phyloP scores from a whole-genome alignment of 1,140 invertebrate species.

The Drosophila simulans region DNA sequence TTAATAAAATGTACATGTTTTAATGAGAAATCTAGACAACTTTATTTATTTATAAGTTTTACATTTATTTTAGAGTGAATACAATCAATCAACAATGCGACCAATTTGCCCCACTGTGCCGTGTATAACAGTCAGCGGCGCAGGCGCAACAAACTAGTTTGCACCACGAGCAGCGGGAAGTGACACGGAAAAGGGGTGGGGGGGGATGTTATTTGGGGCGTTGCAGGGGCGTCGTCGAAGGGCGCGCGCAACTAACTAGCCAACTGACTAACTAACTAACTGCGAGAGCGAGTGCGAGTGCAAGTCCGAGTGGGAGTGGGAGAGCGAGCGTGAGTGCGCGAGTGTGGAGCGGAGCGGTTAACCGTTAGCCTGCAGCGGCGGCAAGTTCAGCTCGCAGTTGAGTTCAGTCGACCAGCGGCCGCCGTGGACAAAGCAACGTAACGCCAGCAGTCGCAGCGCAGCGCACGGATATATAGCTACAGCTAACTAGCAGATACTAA shows the following conservation, averaged over 20 bases:
- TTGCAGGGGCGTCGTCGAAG: slow-evolving; percentile 23
- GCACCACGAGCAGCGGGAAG: neutral
- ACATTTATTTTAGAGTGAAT: too few species aligned
- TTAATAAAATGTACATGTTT: too few species aligned
- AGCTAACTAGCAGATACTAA: slow-evolving; percentile 13
- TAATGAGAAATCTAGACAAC: too few species aligned
- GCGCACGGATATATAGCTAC: slow-evolving; percentile 9
- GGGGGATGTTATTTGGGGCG: neutral
- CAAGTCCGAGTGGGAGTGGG: neutral
- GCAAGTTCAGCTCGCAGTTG: slow-evolving; percentile 25
- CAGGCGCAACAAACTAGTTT: slow-evolving; percentile 49
- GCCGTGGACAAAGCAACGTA: slow-evolving; percentile 57
- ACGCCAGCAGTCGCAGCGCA: slow-evolving; percentile 16
- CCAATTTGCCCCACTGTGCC: neutral
- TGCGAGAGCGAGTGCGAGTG: neutral
- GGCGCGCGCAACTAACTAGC: slow-evolving; percentile 22
- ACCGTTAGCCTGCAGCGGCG: slow-evolving; percentile 44
- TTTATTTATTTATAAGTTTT: too few species aligned
- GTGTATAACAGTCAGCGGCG: slow-evolving; percentile 9
- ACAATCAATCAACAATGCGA: too few species aligned
- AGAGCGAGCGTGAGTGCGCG: slow-evolving; percentile 1
- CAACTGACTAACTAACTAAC: slow-evolving; percentile 7
- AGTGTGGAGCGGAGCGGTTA: slow-evolving; percentile 9
- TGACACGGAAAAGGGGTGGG: neutral
- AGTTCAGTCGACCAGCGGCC: slow-evolving; percentile 58